These are phyloP conservation scores for Meteorus colon DNA, from an alignment of 2,888 invertebrate genomes.

Conservation along the genomic window DNA sequence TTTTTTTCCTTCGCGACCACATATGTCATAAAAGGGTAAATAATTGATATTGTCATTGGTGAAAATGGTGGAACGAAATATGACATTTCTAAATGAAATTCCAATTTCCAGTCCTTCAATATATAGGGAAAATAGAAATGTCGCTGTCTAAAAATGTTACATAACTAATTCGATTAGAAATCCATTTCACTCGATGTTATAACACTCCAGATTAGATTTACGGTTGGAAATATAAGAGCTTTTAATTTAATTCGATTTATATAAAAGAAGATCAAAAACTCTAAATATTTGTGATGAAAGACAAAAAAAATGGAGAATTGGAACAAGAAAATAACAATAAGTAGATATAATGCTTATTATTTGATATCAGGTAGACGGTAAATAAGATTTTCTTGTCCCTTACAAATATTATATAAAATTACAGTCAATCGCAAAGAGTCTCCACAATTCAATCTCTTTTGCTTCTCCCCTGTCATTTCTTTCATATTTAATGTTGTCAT, in stretches of 20 bases:
- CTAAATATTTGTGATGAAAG: background rate
- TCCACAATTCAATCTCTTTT: conserved; percentile 53
- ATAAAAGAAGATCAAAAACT: background rate
- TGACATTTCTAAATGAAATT: no score
- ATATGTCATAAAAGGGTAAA: background rate
- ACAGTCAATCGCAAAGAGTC: conserved; percentile 70
- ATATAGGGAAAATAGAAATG: no score
- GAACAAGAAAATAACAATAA: conserved; percentile 2
- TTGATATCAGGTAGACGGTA: conserved; percentile 72
- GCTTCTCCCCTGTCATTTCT: conserved; percentile 29
- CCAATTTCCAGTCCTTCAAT: no score
- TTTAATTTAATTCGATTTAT: background rate
- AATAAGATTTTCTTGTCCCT: conserved; percentile 70
- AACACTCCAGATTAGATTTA: background rate
- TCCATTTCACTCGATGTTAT: no score
- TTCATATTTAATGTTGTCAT: conserved; percentile 41
- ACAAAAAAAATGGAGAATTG: background rate
- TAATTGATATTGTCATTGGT: no score
- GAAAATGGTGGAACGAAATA: no score
- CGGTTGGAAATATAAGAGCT: background rate
- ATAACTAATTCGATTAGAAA: no score
- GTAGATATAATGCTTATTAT: conserved; percentile 63
- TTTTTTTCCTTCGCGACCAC: background rate
- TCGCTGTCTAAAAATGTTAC: no score
- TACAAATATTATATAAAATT: conserved; percentile 73